Conservation (phyloP, 2,888 invertebrate species). For the Drosophila rellima region DNA sequence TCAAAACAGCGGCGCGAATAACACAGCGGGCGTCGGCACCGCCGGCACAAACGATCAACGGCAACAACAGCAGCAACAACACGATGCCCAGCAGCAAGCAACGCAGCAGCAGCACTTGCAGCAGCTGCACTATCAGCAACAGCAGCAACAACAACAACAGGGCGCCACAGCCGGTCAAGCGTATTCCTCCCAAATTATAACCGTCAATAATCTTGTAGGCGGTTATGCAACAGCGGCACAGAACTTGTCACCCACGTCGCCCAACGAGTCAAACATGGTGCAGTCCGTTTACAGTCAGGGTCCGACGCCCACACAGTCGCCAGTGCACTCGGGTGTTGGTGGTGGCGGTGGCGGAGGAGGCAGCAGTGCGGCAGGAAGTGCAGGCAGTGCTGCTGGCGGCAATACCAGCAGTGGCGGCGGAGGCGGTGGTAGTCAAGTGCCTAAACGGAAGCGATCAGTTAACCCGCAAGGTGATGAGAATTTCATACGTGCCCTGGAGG, state of each 20-base stretch:
- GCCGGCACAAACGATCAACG: conserved; percentile 71
- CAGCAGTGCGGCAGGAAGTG: conserved; percentile 67
- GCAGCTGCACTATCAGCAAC: conserved; percentile 75
- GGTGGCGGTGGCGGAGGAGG: conserved; percentile 84
- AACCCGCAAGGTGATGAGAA: conserved; percentile 94
- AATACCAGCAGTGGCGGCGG: conserved; percentile 54
- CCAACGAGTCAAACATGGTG: conserved; percentile 87
- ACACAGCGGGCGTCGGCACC: conserved; percentile 71
- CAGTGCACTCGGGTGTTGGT: conserved; percentile 82
- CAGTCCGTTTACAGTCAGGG: conserved; percentile 86
- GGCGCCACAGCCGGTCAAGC: conserved; percentile 77
- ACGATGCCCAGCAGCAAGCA: conserved; percentile 77
- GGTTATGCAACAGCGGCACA: conserved; percentile 86
- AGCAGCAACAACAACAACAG: conserved; percentile 77
- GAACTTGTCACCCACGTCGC: conserved; percentile 87
- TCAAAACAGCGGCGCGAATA: conserved; percentile 83
- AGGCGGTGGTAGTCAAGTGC: conserved; percentile 69
- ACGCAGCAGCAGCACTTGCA: conserved; percentile 77
- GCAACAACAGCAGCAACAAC: conserved; percentile 74
- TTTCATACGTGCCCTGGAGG: conserved; percentile 92
- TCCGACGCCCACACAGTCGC: conserved; percentile 86
- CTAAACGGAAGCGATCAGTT: conserved; percentile 90
- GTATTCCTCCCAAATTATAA: conserved; percentile 86
- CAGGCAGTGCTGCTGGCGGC: conserved; percentile 70
- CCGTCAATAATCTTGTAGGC: conserved; percentile 86